Base-by-base conservation (phyloP, 2,888 invertebrate genomes). In the Drosophila mettleri region DNA sequence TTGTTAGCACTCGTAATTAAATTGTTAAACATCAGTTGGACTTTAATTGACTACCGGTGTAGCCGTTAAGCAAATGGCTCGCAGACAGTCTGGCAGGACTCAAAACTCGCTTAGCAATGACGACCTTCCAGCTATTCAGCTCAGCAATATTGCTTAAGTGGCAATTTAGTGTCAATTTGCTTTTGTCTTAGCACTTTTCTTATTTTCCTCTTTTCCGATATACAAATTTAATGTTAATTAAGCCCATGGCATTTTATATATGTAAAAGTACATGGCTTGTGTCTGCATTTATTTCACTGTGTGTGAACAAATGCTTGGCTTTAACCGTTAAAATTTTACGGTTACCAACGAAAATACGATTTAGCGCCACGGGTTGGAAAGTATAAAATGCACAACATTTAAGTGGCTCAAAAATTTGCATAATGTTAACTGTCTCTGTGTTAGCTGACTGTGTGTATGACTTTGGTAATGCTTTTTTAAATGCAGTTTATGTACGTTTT, bases 1-100 rank as follows among this genome's bases (percentile, higher is more conserved):
- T 83, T 80, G 80, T 85, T 85, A 84, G 79, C 79, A 80, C 77
- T 76, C 57, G 78, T 90, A 90, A 90, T 90, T 90, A 88, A 90
- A 90, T 88, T 78, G 80, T 89, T 82, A 75, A 89, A 82, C 84
- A 80, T 74, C 78, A 84, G 82, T 88, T 88, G 75, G 78, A 79
- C 80, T 89, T 90, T 86, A 90, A 89, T 88, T 89, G 89, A 82
- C 84, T 86, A 64, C 65, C 69, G 73, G 63, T 69, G 58, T 55
- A 62, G 73, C 36, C 60, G 51, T 52, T 57, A 57, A 61, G 60
- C 62, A 48, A 64, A 65, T 39, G 57, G 52, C 20, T 31, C 54
- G 16, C 48, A 38, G 58, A 52, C 36, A 27, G 31, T 33, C 43
- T 33, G 43, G 14, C 33, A 18, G 54, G 16, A 27, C 33, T 34